Base-by-base conservation (phyloP, 2,797 vertebrate genomes). In the Cirrhinus molitorella region DNA sequence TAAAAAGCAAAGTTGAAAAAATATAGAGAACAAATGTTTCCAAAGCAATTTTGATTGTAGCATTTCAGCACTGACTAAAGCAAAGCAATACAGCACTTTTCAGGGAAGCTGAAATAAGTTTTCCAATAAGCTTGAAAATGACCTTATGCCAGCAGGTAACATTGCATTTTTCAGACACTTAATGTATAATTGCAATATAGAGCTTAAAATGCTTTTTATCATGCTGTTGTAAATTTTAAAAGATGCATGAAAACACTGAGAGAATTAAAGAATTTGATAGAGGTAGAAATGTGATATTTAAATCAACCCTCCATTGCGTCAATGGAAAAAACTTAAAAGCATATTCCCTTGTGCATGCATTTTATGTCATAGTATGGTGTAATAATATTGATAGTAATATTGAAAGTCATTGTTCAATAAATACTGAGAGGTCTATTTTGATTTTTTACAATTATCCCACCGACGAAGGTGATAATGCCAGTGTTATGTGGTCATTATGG, bases 51-150 rank as follows among this genome's bases (percentile, higher is more conserved):
- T 65, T 68, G 63, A 83, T 77, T 72, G 55, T 49, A 70, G 66
- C 74, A 78, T 78, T 77, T 83, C 53, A 78, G 74, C 82, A 79
- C 82, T 77, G 63, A 68, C 63, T 71, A 81, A 61, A 85, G 73
- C 74, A 82, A 79, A 83, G 80, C 53, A 85, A 75, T 61, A 37
- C 37, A 71, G 80, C 80, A 85, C 83, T 87, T 88, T 77, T n/a
- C 72, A 67, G 73, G 43, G 19, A 79, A 70, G n/a, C 84, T 77
- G 70, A 79, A 68, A 59, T 16, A 59, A 3, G 43, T 12, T 81
- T 83, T 85, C 73, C 68, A 75, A 23, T 49, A 76, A 70, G 75
- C 81, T 76, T 63, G 37, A 78, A 55, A 61, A 74, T 59, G 19
- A 55, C 63, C 61, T 81, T 68, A 85, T 49, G 77, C 74, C 68